Conservation (phyloP, 2,797 vertebrate species). For the Botia almorhae region DNA sequence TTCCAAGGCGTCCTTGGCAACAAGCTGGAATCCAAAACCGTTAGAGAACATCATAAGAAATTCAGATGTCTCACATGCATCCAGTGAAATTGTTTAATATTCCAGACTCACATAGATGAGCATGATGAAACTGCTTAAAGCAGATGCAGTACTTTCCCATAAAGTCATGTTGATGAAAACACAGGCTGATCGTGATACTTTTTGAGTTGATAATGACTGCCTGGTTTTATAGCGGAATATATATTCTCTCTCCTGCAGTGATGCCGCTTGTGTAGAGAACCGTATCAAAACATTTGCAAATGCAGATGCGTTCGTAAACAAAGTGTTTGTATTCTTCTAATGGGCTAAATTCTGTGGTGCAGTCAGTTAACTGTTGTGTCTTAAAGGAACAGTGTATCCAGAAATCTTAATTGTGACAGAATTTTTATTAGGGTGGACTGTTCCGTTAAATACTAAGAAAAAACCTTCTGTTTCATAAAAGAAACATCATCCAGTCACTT, state of each 20-base stretch:
- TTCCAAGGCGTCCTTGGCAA: constrained; percentile 34
- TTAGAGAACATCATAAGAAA: constrained; percentile 22
- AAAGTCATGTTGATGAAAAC: constrained; percentile 11
- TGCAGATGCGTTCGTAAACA: background rate
- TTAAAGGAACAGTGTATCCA: background rate
- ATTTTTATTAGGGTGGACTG: background rate
- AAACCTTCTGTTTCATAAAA: background rate
- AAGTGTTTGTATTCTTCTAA: constrained; percentile 3
- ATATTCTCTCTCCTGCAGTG: background rate
- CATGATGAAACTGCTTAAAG: background rate
- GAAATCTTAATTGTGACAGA: background rate
- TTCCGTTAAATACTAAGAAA: background rate
- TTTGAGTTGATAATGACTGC: constrained; percentile 9
- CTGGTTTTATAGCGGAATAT: constrained; percentile 4
- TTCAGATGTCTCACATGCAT: constrained; percentile 13
- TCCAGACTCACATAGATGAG: constrained; percentile 29
- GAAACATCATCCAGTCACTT: background rate
- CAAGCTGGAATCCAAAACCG: constrained; percentile 22
- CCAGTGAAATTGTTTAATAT: constrained; percentile 16
- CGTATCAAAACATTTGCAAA: constrained; percentile 4
- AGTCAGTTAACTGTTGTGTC: background rate
- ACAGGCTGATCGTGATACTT: background rate
- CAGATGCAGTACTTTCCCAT: background rate
- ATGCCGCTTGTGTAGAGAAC: constrained; percentile 2
- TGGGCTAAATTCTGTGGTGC: background rate